Percentiles rank a stretch among this genome's conserved stretches.
Conservation (phyloP, 2,888 invertebrate species). For the Endomychus coccineus region DNA sequence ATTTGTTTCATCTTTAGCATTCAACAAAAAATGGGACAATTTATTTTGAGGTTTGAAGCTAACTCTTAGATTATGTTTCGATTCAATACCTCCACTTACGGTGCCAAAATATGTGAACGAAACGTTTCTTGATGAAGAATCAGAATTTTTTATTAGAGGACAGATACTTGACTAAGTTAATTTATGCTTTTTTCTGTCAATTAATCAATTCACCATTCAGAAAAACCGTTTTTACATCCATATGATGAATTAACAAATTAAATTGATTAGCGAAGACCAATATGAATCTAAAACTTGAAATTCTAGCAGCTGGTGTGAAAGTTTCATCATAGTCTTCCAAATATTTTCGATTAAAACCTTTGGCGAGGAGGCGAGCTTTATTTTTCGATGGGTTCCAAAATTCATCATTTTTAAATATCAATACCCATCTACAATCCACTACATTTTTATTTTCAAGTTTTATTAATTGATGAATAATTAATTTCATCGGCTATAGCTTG, state of each 20-base stretch:
- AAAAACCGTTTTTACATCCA: conserved; percentile 4
- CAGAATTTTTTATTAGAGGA: no score
- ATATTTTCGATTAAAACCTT: conserved; percentile 10
- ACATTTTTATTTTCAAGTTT: conserved; percentile 14
- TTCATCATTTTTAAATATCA: conserved; percentile 13
- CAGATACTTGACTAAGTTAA: no score
- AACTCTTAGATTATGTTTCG: no score
- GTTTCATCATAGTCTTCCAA: conserved; percentile 10
- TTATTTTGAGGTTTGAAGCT: no score
- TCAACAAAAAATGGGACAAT: no score
- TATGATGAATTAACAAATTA: conserved; percentile 15
- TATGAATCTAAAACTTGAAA: conserved; percentile 10
- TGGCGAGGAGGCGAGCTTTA: conserved; percentile 13
- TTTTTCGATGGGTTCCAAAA: conserved; percentile 6
- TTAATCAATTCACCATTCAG: no score
- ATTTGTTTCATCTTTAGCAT: no score
- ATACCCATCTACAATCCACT: conserved; percentile 14
- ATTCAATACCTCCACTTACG: no score
- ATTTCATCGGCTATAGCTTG: conserved; percentile 19
- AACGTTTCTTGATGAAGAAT: no score
- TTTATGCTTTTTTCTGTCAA: no score
- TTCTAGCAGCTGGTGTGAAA: conserved; percentile 11
- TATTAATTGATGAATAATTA: conserved; percentile 13
- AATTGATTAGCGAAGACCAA: conserved; percentile 15
- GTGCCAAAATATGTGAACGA: no score